A percentile compares a stretch with the other conserved stretches of the same genome.
These are phyloP conservation scores for Notarius lentiginosus DNA, from an alignment of 2,113 vertebrate genomes.

Conservation along the genomic window DNA sequence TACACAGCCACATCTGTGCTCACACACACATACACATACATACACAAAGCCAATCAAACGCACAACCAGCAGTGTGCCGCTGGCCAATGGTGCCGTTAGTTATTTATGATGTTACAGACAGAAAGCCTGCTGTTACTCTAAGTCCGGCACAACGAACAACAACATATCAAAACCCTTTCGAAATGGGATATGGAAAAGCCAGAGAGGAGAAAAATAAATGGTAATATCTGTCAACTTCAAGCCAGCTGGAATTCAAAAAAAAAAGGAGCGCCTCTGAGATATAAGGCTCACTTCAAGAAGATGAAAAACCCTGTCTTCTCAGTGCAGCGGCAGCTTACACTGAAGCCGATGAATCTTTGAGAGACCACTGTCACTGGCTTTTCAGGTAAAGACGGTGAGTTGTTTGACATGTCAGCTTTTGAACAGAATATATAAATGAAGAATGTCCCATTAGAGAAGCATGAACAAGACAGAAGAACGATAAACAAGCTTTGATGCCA, in stretches of 20 bases:
- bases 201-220: constrained; percentile 38
- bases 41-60: constrained; percentile 20
- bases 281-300: constrained; percentile 27
- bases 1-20: constrained; percentile 22
- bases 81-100: constrained; percentile 6
- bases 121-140: constrained; percentile 11
- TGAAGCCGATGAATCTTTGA: neutral
- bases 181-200: neutral
- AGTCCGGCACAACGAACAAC: constrained; percentile 25
- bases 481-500: constrained; percentile 10
- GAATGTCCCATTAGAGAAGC: neutral
- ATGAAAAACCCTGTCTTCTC: constrained; percentile 19
- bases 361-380: constrained; percentile 5
- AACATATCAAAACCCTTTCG: constrained; percentile 22
- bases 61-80: neutral
- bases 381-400: constrained; percentile 15
- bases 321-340: neutral
- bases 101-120: constrained; percentile 34
- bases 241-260: constrained; percentile 26
- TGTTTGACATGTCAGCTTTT: constrained; percentile 29
- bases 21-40: constrained; percentile 1
- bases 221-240: constrained; percentile 41
- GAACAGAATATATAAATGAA: constrained; percentile 21
- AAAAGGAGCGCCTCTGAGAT: neutral
- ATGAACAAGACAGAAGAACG: constrained; percentile 36